phyloP scores from a whole-genome alignment of 2,888 invertebrate species.

The Diadromus collaris region DNA sequence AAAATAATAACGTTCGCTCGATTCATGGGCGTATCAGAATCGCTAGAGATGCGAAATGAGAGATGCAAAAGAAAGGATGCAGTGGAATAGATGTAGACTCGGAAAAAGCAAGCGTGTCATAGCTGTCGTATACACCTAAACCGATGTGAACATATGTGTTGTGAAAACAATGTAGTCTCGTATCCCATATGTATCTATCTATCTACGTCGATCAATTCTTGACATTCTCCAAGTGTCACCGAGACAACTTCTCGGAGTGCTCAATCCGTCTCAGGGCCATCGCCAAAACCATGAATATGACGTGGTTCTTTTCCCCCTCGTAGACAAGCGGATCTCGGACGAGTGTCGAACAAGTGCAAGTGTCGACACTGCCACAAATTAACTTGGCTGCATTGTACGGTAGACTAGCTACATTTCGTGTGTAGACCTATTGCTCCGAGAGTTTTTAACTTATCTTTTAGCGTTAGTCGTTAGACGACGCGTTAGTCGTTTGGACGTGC shows the following conservation, averaged over 20 bases:
- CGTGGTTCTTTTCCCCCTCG: not conserved
- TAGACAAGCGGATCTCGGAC: not conserved
- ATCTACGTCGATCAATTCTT: no score
- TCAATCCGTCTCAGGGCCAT: not conserved
- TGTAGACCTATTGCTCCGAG: no score
- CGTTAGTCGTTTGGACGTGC: no score
- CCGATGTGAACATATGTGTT: not conserved
- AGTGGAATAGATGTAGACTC: slow-evolving; percentile 1
- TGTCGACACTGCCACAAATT: no score
- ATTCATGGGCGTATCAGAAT: slow-evolving; percentile 54
- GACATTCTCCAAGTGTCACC: no score
- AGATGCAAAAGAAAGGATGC: not conserved
- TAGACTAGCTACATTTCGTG: no score
- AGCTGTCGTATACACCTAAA: not conserved
- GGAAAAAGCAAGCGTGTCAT: not conserved
- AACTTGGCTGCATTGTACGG: no score
- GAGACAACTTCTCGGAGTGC: not conserved
- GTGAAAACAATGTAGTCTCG: not conserved
- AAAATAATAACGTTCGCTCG: slow-evolving; percentile 78
- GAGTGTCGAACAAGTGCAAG: no score
- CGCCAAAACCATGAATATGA: not conserved
- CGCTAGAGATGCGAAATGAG: slow-evolving; percentile 25
- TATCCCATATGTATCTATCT: not conserved
- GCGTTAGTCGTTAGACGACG: no score
- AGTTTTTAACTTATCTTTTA: no score